These are phyloP conservation scores for Dolichoris vasculosae DNA, from an alignment of 1,140 invertebrate species.

Conservation along the genomic window DNA sequence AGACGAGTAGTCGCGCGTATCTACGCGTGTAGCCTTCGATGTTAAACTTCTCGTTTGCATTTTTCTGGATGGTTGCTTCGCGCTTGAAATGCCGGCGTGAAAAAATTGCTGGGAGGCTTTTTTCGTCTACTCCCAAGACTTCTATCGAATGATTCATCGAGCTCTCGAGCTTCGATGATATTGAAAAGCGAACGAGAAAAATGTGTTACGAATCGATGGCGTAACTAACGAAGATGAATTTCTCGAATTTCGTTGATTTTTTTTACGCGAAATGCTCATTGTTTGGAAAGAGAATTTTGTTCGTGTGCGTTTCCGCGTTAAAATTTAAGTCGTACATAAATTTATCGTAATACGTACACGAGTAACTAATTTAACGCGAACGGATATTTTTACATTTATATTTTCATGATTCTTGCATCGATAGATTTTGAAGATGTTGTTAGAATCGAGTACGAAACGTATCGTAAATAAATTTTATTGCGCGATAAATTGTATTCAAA, in stretches of 20 bases:
- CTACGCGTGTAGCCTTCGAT: background rate
- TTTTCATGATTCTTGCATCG: background rate
- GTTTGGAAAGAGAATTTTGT: background rate
- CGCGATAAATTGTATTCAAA: background rate
- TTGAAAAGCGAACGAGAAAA: background rate
- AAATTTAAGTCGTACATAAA: background rate
- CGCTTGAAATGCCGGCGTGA: background rate
- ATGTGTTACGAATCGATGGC: background rate
- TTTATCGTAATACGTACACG: background rate
- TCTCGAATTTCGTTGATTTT: too few relatives aligned
- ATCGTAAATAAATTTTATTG: background rate
- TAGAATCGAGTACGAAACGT: background rate
- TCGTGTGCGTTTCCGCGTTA: too few relatives aligned
- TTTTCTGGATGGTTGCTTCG: background rate
- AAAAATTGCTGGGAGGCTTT: background rate
- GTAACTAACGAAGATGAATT: background rate
- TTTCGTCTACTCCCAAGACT: background rate
- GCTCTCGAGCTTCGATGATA: background rate
- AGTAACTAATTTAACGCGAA: background rate
- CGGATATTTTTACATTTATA: background rate
- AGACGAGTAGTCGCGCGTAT: background rate
- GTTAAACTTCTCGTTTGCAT: background rate
- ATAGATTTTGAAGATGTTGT: background rate
- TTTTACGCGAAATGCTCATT: too few relatives aligned
- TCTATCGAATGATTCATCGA: background rate